Conservation (phyloP, 2,113 vertebrate genomes). For the Budorcas taxicolor region DNA sequence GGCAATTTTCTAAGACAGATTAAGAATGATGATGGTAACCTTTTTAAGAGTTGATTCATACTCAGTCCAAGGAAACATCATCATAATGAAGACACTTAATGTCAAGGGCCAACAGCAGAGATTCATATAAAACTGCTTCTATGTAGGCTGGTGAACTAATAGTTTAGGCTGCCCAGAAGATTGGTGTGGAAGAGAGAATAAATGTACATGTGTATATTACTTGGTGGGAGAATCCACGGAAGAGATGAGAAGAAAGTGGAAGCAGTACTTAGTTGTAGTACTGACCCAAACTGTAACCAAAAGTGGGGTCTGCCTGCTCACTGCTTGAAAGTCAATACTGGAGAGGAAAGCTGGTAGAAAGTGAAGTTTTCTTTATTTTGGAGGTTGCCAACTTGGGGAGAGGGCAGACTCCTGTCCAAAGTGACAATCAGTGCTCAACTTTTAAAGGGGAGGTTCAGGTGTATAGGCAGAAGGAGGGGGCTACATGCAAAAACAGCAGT, state of each 20-base stretch:
- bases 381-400: not conserved
- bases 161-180: not conserved
- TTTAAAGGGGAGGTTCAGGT: not conserved
- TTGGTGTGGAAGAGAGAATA: not conserved
- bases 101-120: not conserved
- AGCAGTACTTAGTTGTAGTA: not conserved
- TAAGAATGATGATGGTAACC: not conserved
- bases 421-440: not conserved
- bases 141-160: not conserved
- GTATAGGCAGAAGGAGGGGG: not conserved
- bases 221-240: not conserved
- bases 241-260: not conserved
- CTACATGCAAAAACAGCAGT: not conserved
- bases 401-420: not conserved
- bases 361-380: not conserved
- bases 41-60: slow-evolving; percentile 13
- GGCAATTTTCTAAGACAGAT: not conserved
- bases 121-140: not conserved
- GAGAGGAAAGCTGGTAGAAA: not conserved
- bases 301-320: not conserved
- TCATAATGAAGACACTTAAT: not conserved
- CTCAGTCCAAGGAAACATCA: not conserved
- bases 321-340: not conserved
- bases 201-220: not conserved
- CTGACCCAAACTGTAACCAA: not conserved